A percentile compares a stretch with the other conserved stretches of the same genome.
Conservation (phyloP, 2,797 vertebrate species). For the Capromys pilorides region DNA sequence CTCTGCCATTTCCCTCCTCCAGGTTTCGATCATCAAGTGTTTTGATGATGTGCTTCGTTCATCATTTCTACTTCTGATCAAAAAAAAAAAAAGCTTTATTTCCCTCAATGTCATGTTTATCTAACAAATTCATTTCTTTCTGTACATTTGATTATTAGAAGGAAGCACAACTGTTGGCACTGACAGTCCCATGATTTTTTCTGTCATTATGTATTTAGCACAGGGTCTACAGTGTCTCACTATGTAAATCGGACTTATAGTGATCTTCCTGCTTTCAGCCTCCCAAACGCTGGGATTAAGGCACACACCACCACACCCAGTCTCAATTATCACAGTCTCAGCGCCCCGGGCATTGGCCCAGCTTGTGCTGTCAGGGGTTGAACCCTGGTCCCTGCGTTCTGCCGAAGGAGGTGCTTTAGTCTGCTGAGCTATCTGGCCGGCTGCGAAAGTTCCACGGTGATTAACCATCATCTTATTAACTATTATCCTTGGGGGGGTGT, state of each 20-base stretch:
- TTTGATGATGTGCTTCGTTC: not conserved
- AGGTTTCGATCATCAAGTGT: not conserved
- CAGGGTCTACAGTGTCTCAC: too few relatives aligned
- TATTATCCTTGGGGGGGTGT: not conserved
- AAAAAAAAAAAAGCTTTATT: not conserved
- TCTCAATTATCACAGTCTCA: too few relatives aligned
- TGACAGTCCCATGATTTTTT: not conserved
- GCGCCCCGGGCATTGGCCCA: too few relatives aligned
- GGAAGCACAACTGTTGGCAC: not conserved
- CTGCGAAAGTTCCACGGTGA: not conserved
- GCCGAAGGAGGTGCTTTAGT: too few relatives aligned
- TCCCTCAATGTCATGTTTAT: not conserved
- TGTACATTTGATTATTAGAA: not conserved
- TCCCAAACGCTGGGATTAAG: too few relatives aligned
- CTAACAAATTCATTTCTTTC: not conserved
- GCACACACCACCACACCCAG: too few relatives aligned
- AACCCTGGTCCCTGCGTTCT: too few relatives aligned
- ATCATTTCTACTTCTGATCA: not conserved
- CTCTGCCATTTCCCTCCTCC: not conserved
- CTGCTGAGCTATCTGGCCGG: too few relatives aligned
- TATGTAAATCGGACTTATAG: too few relatives aligned
- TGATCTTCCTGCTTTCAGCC: too few relatives aligned
- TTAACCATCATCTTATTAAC: not conserved
- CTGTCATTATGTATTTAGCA: too few relatives aligned
- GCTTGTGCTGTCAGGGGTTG: too few relatives aligned